phyloP scores from a whole-genome alignment of 1,140 invertebrate species.

The Zaprionus gabonicus region DNA sequence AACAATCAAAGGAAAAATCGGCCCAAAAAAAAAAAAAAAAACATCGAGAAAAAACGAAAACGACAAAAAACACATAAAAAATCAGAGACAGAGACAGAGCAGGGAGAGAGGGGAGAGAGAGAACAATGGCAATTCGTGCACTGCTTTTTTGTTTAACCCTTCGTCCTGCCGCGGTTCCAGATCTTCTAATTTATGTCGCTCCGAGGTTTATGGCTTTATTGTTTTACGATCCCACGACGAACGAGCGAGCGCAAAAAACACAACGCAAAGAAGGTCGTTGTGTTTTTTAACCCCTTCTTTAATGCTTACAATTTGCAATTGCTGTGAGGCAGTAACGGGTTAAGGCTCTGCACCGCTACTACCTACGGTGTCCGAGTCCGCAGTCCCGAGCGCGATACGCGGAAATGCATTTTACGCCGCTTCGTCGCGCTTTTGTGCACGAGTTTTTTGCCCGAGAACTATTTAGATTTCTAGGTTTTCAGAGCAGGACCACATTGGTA shows the following conservation, averaged over 20 bases:
- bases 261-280: constrained; percentile 44
- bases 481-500: constrained; percentile 43
- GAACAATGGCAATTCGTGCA: constrained; percentile 60
- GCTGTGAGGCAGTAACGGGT: constrained; percentile 64
- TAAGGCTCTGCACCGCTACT: constrained; percentile 34
- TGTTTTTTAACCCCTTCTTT: constrained; percentile 72
- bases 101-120: constrained; percentile 23
- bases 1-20: constrained; percentile 23
- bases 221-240: constrained; percentile 67
- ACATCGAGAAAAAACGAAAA: constrained; percentile 9
- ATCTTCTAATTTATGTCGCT: constrained; percentile 74
- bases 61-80: constrained; percentile 43
- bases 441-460: constrained; percentile 53
- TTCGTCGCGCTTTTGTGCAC: constrained; percentile 25
- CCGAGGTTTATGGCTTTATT: constrained; percentile 72
- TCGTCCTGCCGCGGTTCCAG: constrained; percentile 60
- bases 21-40: constrained; percentile 11
- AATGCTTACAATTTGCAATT: constrained; percentile 64
- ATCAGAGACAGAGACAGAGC: constrained; percentile 23
- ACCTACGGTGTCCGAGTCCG: constrained; percentile 20
- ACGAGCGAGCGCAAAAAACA: constrained; percentile 4
- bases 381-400: constrained; percentile 33
- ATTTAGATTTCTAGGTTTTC: constrained; percentile 80
- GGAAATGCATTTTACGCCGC: constrained; percentile 64
- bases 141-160: constrained; percentile 66